Base-by-base conservation (phyloP, 2,888 invertebrate species). In the Agrotis ipsilon region DNA sequence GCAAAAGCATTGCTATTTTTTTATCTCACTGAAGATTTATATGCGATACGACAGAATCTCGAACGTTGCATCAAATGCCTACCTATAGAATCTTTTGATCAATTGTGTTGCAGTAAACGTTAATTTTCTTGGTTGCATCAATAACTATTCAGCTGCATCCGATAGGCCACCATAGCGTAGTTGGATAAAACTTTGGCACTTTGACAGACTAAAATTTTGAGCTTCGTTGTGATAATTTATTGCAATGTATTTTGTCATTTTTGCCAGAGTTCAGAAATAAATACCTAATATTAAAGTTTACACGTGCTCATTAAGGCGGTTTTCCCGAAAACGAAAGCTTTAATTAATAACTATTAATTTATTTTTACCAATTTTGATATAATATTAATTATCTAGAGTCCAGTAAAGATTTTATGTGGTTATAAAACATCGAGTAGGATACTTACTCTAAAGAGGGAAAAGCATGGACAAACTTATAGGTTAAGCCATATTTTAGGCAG, bases 1-100 rank as follows among this genome's bases (percentile, higher is more conserved):
- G 60, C 52, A 68, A 62, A 64, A 69, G 59, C 55, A 72, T 67
- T 68, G 57, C 65, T 59, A 69, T 75, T 72, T 69, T 72, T 69
- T 67, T 81, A 60, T 69, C 74, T 62, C 58, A 51, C 46, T 18
- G 18, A 55, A 66, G 32, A 68, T 67, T 68, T 69, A 67, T 67
- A 68, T 55, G 55, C 43, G 57, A 64, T 54, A 69, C 61, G 63
- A 18, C 24, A 32, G 54, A 62, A 66, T 66, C 49, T 43, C 57
- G 21, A 45, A 61, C 49, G n/a, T 60, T 57, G 68, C 60, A 21
- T 52, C 19, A 39, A 67, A 60, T 32, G 39, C 43, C 14, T 49
- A 39, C n/a, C n/a, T 39, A 39, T 49, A 14, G 49, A 1, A 57
- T 43, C 19, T 39, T 19, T 64, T 14, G 14, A 46, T 72, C 5